Percentiles rank a stretch among this genome's conserved stretches.
Conservation (phyloP, 2,888 invertebrate species). For the Nemapogon koenigi region DNA sequence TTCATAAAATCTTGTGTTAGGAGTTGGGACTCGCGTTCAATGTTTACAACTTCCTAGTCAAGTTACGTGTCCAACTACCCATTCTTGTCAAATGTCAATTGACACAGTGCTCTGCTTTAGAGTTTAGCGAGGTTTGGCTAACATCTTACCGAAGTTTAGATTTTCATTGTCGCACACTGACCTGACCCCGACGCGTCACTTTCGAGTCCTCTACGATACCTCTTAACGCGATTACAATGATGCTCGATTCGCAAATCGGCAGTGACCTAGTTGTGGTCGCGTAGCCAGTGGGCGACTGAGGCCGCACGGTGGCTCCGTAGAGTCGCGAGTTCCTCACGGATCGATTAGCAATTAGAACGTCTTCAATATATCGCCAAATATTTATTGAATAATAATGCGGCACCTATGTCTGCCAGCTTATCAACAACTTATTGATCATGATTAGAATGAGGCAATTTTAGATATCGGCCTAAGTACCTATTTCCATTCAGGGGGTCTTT, state of each 20-base stretch:
- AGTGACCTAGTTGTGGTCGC: conserved; percentile 34
- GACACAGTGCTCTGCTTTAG: no score
- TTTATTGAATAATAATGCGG: background rate
- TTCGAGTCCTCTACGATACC: conserved; percentile 13
- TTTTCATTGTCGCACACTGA: conserved; percentile 31
- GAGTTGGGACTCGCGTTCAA: no score
- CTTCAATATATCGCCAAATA: conserved; percentile 15
- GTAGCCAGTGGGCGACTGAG: conserved; percentile 24
- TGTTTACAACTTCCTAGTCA: no score
- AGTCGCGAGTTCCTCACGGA: conserved; percentile 16
- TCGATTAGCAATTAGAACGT: conserved; percentile 29
- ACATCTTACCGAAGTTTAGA: no score
- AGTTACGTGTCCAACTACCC: no score
- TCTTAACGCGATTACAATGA: conserved; percentile 36
- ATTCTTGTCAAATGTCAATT: no score
- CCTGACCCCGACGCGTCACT: conserved; percentile 19
- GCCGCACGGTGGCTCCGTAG: conserved; percentile 6
- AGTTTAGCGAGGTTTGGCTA: no score
- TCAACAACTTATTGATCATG: conserved; percentile 1
- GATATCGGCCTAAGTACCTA: conserved; percentile 14
- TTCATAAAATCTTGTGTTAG: no score
- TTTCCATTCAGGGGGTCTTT: conserved; percentile 33
- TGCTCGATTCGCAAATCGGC: conserved; percentile 35
- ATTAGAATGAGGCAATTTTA: background rate
- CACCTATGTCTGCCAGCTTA: no score